A percentile compares a stretch with the other conserved stretches of the same genome.
Conservation (phyloP, 2,113 vertebrate genomes). For the Arvicanthis niloticus region DNA sequence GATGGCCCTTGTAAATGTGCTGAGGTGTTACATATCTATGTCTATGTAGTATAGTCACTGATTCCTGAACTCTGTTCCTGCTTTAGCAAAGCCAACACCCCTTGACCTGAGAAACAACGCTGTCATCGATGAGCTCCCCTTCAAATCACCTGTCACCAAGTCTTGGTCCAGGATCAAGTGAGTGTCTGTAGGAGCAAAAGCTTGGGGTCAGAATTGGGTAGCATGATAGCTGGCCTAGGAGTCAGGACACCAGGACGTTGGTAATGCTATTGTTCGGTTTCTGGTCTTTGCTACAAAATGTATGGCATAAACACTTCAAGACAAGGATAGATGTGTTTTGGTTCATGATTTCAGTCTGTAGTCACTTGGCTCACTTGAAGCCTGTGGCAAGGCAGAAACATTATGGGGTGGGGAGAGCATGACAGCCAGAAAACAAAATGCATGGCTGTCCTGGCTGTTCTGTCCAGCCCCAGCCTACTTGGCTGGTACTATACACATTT, state of each 20-base stretch:
- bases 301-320: not conserved
- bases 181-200: slow-evolving; percentile 79
- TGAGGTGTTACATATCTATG: fast-evolving
- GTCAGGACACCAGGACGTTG: not conserved
- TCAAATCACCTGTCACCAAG: slow-evolving; percentile 97
- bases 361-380: not conserved
- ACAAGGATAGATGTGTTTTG: not conserved
- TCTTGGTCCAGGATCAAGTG: slow-evolving; percentile 97
- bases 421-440: not conserved
- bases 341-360: not conserved
- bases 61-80: slow-evolving; percentile 54
- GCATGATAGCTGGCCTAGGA: not conserved
- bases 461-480: not conserved
- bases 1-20: no score
- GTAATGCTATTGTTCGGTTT: not conserved
- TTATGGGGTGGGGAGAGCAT: not conserved
- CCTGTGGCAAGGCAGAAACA: not conserved
- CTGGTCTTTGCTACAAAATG: not conserved
- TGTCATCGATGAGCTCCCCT: slow-evolving; percentile 98
- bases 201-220: not conserved
- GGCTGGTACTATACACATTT: not conserved
- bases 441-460: not conserved
- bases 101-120: slow-evolving; percentile 95
- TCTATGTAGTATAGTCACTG: fast-evolving
- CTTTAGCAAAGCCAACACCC: slow-evolving; percentile 94